phyloP scores from a whole-genome alignment of 2,113 vertebrate genomes.

The Dipodomys stephensi region DNA sequence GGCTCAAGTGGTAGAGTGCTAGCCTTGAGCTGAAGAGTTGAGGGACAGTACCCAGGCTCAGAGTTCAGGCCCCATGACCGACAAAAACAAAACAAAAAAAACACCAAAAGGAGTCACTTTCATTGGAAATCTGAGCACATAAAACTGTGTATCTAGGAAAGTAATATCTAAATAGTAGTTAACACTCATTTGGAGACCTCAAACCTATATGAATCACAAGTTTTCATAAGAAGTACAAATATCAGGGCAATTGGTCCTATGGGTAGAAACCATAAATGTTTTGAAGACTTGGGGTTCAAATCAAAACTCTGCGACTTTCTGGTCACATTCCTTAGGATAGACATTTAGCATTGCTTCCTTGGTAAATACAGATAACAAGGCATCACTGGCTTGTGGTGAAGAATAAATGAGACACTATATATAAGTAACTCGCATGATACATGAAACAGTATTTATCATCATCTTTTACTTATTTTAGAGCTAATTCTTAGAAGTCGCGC shows the following conservation, averaged over 20 bases:
- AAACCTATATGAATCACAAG: background rate
- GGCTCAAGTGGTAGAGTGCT: no score
- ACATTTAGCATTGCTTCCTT: constrained; percentile 44
- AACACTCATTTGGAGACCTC: background rate
- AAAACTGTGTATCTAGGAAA: background rate
- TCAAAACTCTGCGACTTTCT: constrained; percentile 22
- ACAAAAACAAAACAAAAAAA: no score
- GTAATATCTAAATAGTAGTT: background rate
- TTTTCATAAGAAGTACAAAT: background rate
- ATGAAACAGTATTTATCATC: background rate
- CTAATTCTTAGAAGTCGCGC: constrained; percentile 26
- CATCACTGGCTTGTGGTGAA: background rate
- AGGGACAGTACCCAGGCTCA: no score
- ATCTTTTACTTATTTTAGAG: constrained; percentile 48
- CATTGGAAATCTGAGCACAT: background rate
- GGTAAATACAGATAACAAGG: constrained; percentile 4
- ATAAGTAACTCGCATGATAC: constrained; percentile 11
- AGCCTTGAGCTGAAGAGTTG: no score
- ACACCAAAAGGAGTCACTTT: background rate
- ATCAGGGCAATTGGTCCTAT: background rate
- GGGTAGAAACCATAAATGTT: constrained; percentile 2
- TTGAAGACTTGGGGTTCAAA: constrained; percentile 7
- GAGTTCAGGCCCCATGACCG: no score
- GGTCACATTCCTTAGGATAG: background rate
- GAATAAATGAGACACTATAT: background rate